Base-by-base conservation (phyloP, 53 echinoderm and acorn worm species). In the Patiria pectinifera region DNA sequence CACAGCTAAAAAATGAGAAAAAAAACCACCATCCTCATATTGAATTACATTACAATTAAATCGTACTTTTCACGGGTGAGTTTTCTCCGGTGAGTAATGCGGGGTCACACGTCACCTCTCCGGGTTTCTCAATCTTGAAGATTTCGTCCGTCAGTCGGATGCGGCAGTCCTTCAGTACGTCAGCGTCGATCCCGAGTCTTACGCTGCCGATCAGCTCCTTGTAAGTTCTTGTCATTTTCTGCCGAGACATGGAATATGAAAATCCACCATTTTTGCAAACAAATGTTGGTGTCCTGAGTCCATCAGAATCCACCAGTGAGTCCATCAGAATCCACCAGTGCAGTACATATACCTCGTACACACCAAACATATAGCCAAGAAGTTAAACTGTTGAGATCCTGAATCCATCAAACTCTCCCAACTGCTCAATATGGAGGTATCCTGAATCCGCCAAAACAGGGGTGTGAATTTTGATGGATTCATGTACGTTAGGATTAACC, bases 41-140 rank as follows among this genome's bases (percentile, higher is more conserved):
- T 53, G 53, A 53, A 53, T 1, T 8, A 53, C 53, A 53, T 1
- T 53, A 5, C 53, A 53, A 53, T 53, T 53, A 6, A 53, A 91
- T 80, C 99, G 96, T 99, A 99, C 99, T 95, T 94, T 96, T 99
- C 62, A 96, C 86, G 3, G 97, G 95, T 23, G 97, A 87, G 46
- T 94, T 94, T 45, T 92, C 81, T 53, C 89, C 94, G 23, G 91
- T 87, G 19, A 97, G 71, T 7, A 86, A 58, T 19, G 93, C 95
- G 1, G 94, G 93, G 60, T 98, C 98, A 35, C 96, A 94, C 12
- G 96, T 97, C 16, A 93, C 91, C 79, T 99, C 96, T 78, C 99
- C 97, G 0, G 81, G 83, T 89, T 93, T 97, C 90, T 99, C 99
- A 59, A 97, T 95, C 92, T 96, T 95, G 92, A 96, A 99, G 83